Base-by-base conservation (phyloP, 2,797 vertebrate genomes). In the Coccyzus lansbergi region DNA sequence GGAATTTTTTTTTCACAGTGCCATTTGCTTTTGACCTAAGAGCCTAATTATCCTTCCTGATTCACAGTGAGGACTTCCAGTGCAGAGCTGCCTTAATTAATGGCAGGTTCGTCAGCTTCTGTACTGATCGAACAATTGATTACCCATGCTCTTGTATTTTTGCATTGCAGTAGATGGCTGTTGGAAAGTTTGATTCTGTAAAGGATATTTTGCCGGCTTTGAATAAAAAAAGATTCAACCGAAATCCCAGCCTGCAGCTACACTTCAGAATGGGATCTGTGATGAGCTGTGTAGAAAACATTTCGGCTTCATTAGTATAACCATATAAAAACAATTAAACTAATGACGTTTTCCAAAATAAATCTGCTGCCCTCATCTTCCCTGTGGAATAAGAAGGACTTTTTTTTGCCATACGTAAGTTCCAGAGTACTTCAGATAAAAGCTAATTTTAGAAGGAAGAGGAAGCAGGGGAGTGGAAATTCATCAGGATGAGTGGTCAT, bases 11-110 rank as follows among this genome's bases (percentile, higher is more conserved):
- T 92, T 95, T 96, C 84, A 77, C 87, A 89, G 46, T 7, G 4
- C 0, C 2, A 33, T 96, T 96, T 92, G 82, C 89, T 79, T 96
- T 96, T 93, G 90, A 95, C 90, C 85, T 89, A 93, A 92, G 96
- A 88, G 89, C 80, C 80, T 91, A 80, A 97, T 97, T 97, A 88
- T 88, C 92, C 93, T 94, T 69, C 42, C 52, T 92, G 86, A 89
- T 92, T 92, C 96, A 74, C 96, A 95, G 86, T 93, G 91, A 95
- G 70, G 91, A 91, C 96, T 97, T 97, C 82, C 95, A 97, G 92
- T 79, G 53, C 65, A 83, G 78, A 92, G 86, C 83, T 77, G 68
- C 79, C 92, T 94, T 93, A 94, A 90, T 91, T 94, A 92, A 91
- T 74, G 88, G 58, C 89, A 91, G 78, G 90, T 91, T 95, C 93